Evolutionary conservation across 1,140 invertebrate species (phyloP).

Genomic region (Palaemon carinicauda): DNA sequence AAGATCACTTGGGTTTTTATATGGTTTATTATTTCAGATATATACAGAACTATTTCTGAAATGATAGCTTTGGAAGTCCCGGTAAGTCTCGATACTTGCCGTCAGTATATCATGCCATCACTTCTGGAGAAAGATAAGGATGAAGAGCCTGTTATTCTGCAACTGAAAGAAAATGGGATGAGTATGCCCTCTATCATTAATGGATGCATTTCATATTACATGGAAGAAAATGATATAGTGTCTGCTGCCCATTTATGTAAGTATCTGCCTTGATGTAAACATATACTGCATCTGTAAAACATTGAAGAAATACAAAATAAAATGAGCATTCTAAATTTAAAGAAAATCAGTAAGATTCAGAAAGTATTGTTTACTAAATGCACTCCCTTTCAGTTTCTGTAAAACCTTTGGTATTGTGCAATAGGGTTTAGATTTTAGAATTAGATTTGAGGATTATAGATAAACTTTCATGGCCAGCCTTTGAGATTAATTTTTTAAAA

Average conservation of each 20-base stretch:
- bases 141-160: background rate
- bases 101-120: slow-evolving; percentile 10
- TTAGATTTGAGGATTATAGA: no score
- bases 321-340: no score
- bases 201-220: slow-evolving; percentile 4
- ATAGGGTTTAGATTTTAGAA: no score
- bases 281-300: no score
- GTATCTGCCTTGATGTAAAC: background rate
- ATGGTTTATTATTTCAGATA: background rate
- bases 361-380: no score
- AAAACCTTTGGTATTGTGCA: no score
- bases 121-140: background rate
- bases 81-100: slow-evolving; percentile 16
- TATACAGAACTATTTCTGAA: slow-evolving; percentile 15
- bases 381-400: no score
- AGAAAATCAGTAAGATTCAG: no score
- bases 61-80: slow-evolving; percentile 15
- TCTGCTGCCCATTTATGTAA: slow-evolving; percentile 24
- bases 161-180: slow-evolving; percentile 13
- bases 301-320: no score
- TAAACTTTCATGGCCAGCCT: no score
- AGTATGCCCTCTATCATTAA: background rate
- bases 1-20: background rate
- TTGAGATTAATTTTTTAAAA: no score
- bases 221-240: background rate